Conservation (phyloP, 1,140 invertebrate genomes). For the Pemphigus obesinymphae region DNA sequence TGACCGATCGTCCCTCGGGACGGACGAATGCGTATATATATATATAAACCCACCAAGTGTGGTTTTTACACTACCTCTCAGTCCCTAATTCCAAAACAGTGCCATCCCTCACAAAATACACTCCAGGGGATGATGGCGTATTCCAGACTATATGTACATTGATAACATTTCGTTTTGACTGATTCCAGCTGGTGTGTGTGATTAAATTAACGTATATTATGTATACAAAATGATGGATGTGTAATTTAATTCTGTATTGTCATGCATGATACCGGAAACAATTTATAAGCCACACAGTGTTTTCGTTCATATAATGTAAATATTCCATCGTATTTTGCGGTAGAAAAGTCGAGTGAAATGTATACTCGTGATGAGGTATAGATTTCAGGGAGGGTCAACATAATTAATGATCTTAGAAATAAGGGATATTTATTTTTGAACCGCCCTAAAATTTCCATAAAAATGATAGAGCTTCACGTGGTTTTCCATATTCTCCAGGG, state of each 20-base stretch:
- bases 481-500: too few relatives aligned
- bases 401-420: too few relatives aligned
- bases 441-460: too few relatives aligned
- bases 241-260: neutral
- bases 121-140: neutral
- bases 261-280: neutral
- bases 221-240: neutral
- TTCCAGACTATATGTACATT: neutral
- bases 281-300: neutral
- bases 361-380: too few relatives aligned
- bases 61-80: neutral
- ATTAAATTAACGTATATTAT: neutral
- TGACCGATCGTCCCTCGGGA: neutral
- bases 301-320: too few relatives aligned
- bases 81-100: neutral
- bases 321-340: too few relatives aligned
- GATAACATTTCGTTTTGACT: conserved; percentile 4
- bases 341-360: too few relatives aligned
- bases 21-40: neutral
- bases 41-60: neutral
- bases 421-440: too few relatives aligned
- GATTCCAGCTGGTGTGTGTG: neutral
- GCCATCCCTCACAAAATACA: neutral
- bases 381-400: too few relatives aligned
- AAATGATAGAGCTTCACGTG: too few relatives aligned